Evolutionary conservation across 2,113 vertebrate genomes (phyloP).

Genomic region (Cyrtonyx montezumae): DNA sequence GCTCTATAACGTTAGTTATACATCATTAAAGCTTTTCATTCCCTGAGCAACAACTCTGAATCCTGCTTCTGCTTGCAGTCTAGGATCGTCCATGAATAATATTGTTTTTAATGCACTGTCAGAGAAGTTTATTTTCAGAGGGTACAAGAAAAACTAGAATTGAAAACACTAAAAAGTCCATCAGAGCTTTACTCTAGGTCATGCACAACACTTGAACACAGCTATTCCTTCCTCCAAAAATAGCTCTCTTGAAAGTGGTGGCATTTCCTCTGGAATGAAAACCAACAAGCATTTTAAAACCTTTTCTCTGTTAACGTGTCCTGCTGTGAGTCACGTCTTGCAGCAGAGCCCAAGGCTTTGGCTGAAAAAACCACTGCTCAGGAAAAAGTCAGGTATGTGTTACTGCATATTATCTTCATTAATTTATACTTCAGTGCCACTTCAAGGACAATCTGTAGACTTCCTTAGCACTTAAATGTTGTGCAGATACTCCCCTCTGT

Average conservation of each 20-base stretch:
- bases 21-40: slow-evolving; percentile 24
- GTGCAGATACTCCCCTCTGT: background rate
- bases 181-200: background rate
- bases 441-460: background rate
- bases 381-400: background rate
- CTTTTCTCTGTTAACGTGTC: background rate
- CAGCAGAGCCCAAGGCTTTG: background rate
- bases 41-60: background rate
- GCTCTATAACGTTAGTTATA: background rate
- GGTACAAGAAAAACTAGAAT: background rate
- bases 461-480: background rate
- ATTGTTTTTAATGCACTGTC: background rate
- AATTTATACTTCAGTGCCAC: background rate
- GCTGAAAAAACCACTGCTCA: background rate
- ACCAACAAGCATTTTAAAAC: background rate
- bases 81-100: slow-evolving; percentile 1
- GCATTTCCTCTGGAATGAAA: background rate
- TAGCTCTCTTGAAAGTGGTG: background rate
- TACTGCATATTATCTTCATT: background rate
- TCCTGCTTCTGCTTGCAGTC: background rate
- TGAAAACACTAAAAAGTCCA: background rate
- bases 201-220: background rate
- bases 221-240: slow-evolving; percentile 2
- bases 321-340: background rate
- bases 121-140: background rate